These are phyloP conservation scores for Colinus virginianus DNA, from an alignment of 2,113 vertebrate genomes.

Conservation along the genomic window DNA sequence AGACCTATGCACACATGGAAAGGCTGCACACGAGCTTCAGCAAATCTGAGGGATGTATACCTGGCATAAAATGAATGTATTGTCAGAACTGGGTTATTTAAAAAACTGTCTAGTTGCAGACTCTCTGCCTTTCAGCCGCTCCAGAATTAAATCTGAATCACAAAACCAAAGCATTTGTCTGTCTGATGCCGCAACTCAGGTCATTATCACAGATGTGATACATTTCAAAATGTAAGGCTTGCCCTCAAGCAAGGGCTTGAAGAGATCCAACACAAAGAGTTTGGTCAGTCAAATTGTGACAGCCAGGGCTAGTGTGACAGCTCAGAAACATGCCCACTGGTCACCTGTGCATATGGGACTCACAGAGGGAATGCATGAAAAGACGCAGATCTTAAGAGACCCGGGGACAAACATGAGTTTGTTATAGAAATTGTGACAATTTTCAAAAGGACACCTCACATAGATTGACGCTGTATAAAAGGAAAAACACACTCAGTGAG, in stretches of 20 bases:
- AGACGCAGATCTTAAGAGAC: background rate
- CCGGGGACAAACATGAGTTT: background rate
- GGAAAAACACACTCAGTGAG: background rate
- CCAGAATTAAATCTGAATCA: background rate
- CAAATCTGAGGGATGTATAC: background rate
- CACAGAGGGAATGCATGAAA: background rate
- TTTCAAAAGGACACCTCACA: background rate
- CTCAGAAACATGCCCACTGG: background rate
- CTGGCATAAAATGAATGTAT: background rate
- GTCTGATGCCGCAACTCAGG: background rate
- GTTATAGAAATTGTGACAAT: background rate
- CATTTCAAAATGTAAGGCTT: background rate
- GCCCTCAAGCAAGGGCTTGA: background rate
- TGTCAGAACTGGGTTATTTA: background rate
- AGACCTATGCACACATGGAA: background rate
- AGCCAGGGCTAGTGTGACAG: background rate
- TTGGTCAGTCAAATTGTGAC: background rate
- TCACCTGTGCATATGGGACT: background rate
- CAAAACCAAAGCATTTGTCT: background rate
- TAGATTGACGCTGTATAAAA: background rate
- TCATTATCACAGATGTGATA: background rate
- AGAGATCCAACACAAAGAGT: background rate
- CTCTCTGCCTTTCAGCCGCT: background rate
- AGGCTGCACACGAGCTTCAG: background rate
- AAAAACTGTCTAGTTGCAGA: background rate